These are phyloP conservation scores for Takifugu ocellatus DNA, from an alignment of 2,797 vertebrate genomes.

Conservation along the genomic window DNA sequence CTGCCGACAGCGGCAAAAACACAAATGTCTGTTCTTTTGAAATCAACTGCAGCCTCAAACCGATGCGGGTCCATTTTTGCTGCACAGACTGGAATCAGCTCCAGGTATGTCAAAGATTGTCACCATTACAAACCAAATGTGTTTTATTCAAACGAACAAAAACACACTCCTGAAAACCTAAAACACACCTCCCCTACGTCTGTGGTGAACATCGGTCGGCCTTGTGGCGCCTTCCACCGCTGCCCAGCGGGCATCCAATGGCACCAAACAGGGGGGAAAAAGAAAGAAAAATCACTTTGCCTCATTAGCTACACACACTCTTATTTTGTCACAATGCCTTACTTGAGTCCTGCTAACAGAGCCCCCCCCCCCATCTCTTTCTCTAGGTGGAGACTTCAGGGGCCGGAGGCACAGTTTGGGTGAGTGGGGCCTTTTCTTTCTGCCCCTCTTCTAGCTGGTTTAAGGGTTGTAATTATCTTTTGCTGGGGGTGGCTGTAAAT, in stretches of 20 bases:
- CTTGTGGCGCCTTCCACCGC: conserved; percentile 64
- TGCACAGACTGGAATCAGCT: too few relatives aligned
- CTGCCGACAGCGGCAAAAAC: background rate
- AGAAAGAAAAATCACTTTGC: conserved; percentile 68
- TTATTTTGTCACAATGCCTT: conserved; percentile 79
- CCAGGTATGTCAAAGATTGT: too few relatives aligned
- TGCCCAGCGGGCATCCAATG: conserved; percentile 71
- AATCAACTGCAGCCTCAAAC: background rate
- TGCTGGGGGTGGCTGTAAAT: conserved; percentile 93
- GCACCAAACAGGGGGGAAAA: conserved; percentile 26
- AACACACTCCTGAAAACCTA: conserved; percentile 29
- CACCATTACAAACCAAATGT: too few relatives aligned
- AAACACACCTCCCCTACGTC: conserved; percentile 69
- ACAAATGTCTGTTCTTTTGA: background rate
- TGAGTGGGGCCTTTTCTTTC: conserved; percentile 75
- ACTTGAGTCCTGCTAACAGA: conserved; percentile 74
- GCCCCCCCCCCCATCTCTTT: conserved; percentile 47
- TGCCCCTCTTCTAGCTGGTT: conserved; percentile 80
- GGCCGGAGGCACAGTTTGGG: conserved; percentile 76
- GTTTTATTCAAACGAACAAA: background rate
- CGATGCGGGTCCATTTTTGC: too few relatives aligned
- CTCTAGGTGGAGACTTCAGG: conserved; percentile 72
- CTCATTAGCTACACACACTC: conserved; percentile 82
- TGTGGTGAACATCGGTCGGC: conserved; percentile 54
- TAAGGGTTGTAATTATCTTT: conserved; percentile 95